Evolutionary conservation across 2,113 vertebrate genomes (phyloP), one percentile per base, ranked within the genome.

Genomic region (Orientallactaga bullata): DNA sequence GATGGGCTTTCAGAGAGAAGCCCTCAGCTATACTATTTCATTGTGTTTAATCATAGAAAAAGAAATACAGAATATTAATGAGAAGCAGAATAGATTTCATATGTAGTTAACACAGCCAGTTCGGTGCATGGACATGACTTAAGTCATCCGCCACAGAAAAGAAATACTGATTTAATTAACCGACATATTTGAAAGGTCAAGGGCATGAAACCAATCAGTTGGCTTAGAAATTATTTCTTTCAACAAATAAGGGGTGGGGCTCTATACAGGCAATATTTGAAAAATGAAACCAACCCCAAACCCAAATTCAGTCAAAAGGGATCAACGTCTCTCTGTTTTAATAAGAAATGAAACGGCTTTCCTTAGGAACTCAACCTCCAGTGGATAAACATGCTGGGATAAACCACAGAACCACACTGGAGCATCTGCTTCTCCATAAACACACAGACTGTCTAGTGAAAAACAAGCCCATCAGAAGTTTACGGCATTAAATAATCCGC

Each of bases 381-480:
- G 39, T 37, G 51, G 28, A 65, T 85, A 90, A 96, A 93, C 77
- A 73, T 76, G 80, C n/a, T 47, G 93, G 68, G 86, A 89, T n/a
- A 94, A 93, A 91, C 39, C 61, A 23, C 51, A 69, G 79, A 95
- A 96, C 28, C 20, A 26, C 82, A 73, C 0, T 4, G 37, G 78
- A 47, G 17, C 71, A 93, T 94, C 90, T 93, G 93, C 47, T 95
- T 94, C 89, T 85, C 89, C 81, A 63, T 93, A 92, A 93, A 96
- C 88, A 94, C 61, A 65, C 23, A 84, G 37, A 32, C 21, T 78
- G 65, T n/a, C 89, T 65, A 65, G 65, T 11, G 39, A 90, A 89
- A 90, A 89, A 39, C 30, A 68, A 90, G 77, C 3, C 73, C 65
- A 72, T 10, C 0, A 35, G 90, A 93, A 88, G 72, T 85, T 65